Base-by-base conservation (phyloP, 1,140 invertebrate species). In the Drosophila novamexicana region DNA sequence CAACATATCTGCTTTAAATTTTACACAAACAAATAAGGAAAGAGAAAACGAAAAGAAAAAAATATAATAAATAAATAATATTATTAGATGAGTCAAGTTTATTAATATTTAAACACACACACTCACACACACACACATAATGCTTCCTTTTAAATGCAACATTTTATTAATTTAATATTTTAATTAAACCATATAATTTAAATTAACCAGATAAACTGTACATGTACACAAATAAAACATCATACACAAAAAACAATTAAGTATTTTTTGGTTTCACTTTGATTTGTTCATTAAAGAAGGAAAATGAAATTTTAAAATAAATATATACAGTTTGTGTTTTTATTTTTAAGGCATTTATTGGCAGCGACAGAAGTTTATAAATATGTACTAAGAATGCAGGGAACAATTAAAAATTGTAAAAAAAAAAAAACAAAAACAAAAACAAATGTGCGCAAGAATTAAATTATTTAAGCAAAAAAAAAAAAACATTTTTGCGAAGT, bases 391-490 rank as follows among this genome's bases (percentile, higher is more conserved):
- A 75, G 74, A 89, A 89, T 89, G 84, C 84, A 89, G 84, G 84
- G 84, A 89, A 89, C 84, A 89, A 89, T 89, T 89, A 65, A 89
- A 89, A 89, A 89, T 89, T 89, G 84, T 89, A 89, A 86, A 74
- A 73, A 63, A 39, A 52, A 64, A 62, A 61, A 74, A 72, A 44
- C 36, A 52, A 59, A 63, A 44, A n/a, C 40, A 10, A 47, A 54
- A 37, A 61, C 9, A 64, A 64, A 64, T 61, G 56, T 44, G 62
- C 69, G 68, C 54, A 66, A 45, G 44, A 58, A 39, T 66, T 18
- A 79, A 77, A 73, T 73, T 77, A 65, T 77, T 77, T 69, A 69
- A 72, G 44, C 54, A 50, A 36, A 39, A 36, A 63, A 10, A 7
- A 12, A 12, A 6, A 50, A 66, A 58, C 52, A 56, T 73, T 72